Evolutionary conservation across 2,888 invertebrate genomes (phyloP).

Genomic region (Yponomeuta malinellus): DNA sequence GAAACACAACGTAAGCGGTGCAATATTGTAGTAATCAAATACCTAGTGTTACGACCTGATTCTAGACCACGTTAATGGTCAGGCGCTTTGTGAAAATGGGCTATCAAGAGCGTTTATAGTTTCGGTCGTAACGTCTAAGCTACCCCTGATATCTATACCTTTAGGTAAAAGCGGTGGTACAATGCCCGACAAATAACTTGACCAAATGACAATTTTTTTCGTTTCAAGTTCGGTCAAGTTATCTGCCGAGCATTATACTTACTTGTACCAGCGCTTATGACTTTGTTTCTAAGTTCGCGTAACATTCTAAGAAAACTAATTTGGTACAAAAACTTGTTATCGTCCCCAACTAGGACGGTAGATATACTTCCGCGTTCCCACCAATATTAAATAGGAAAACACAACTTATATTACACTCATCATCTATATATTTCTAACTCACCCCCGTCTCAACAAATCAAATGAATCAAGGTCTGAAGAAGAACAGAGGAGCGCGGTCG

Average conservation of each 20-base stretch:
- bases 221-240: too few species aligned
- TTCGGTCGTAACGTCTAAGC: not conserved
- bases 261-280: too few species aligned
- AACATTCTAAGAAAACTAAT: too few species aligned
- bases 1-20: not conserved
- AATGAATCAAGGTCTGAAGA: constrained; percentile 40
- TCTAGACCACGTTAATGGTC: not conserved
- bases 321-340: too few species aligned
- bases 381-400: too few species aligned
- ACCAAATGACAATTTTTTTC: not conserved
- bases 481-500: constrained; percentile 48
- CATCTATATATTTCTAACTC: not conserved
- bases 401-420: not conserved
- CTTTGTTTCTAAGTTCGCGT: too few species aligned
- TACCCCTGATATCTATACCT: not conserved
- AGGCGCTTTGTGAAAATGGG: not conserved
- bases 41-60: not conserved
- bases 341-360: too few species aligned
- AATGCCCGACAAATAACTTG: not conserved
- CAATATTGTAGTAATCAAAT: not conserved
- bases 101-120: not conserved
- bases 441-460: not conserved
- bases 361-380: too few species aligned
- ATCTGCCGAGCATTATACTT: too few species aligned
- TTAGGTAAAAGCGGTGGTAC: not conserved